phyloP scores from a whole-genome alignment of 1,140 invertebrate species.

The Hyles vespertilio region DNA sequence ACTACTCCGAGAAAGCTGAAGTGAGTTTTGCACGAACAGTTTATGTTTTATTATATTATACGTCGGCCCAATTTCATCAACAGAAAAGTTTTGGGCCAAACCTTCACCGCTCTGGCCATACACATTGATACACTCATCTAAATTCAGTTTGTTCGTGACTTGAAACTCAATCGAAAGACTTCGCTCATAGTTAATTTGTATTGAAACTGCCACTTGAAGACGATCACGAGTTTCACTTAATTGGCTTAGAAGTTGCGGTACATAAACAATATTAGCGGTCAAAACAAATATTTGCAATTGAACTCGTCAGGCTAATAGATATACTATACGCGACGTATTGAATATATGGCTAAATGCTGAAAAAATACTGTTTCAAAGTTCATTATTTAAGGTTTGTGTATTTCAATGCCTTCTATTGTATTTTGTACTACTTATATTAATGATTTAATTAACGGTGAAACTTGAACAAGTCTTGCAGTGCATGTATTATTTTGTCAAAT shows the following conservation, averaged over 20 bases:
- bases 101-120: conserved; percentile 21
- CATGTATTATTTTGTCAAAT: no score
- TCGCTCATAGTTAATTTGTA: conserved; percentile 45
- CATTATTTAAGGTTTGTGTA: no score
- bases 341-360: no score
- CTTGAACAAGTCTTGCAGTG: no score
- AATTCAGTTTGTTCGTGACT: conserved; percentile 49
- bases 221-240: conserved; percentile 33
- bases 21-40: neutral
- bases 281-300: conserved; percentile 16
- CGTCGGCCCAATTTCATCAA: conserved; percentile 25
- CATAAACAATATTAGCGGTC: conserved; percentile 30
- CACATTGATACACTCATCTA: conserved; percentile 52
- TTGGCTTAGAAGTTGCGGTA: conserved; percentile 37
- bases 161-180: conserved; percentile 33
- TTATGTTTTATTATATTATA: conserved; percentile 10
- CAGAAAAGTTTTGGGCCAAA: conserved; percentile 27
- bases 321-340: no score
- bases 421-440: no score
- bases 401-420: no score
- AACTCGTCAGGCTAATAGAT: neutral
- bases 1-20: neutral
- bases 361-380: no score
- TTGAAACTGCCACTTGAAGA: conserved; percentile 37
- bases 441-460: no score